phyloP scores from a whole-genome alignment of 1,140 invertebrate genomes.

The Streblospio benedicti region DNA sequence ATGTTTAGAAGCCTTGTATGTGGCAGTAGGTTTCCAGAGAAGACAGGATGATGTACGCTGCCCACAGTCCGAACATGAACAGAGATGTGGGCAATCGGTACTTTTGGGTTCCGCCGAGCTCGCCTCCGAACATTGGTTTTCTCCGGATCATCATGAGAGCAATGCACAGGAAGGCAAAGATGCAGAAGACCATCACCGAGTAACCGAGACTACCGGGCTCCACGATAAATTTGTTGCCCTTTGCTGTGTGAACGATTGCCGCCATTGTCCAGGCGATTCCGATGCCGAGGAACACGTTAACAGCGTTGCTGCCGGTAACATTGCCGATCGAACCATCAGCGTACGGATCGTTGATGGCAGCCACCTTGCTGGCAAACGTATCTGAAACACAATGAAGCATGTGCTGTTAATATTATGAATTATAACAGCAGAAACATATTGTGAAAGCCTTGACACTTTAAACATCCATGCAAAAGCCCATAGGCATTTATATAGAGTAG shows the following conservation, averaged over 20 bases:
- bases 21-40: conserved; percentile 83
- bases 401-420: too few species aligned
- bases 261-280: conserved; percentile 52
- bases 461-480: too few species aligned
- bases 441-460: too few species aligned
- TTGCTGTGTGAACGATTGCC: conserved; percentile 44
- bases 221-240: conserved; percentile 48
- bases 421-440: too few species aligned
- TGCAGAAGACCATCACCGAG: conserved; percentile 54
- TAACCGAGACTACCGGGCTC: conserved; percentile 52
- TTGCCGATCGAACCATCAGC: conserved; percentile 98
- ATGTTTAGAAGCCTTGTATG: conserved; percentile 80
- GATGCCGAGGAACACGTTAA: conserved; percentile 74
- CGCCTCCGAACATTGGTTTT: conserved; percentile 68
- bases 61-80: conserved; percentile 78
- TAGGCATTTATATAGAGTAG: too few species aligned
- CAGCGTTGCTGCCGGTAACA: conserved; percentile 97
- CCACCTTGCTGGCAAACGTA: conserved; percentile 97
- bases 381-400: too few species aligned
- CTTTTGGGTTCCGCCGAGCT: conserved; percentile 75
- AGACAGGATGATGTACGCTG: conserved; percentile 83
- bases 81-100: conserved; percentile 65
- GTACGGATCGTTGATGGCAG: conserved; percentile 92
- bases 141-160: conserved; percentile 65
- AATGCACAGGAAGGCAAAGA: conserved; percentile 49